These are phyloP conservation scores for Nomada flava DNA, from an alignment of 2,888 invertebrate genomes.

Conservation along the genomic window DNA sequence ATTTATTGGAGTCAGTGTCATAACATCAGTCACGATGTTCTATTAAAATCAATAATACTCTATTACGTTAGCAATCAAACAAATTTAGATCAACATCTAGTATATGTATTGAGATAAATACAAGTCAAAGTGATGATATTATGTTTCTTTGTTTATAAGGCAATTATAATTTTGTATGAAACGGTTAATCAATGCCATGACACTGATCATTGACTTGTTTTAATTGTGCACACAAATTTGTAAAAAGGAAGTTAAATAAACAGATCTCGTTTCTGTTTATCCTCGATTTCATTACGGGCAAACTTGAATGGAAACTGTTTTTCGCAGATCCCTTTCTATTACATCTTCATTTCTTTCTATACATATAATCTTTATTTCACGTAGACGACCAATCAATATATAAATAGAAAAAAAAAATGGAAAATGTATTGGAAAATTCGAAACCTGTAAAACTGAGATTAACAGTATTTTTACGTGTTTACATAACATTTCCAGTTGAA, in stretches of 20 bases:
- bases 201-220: conserved; percentile 37
- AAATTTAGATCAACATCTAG: conserved; percentile 9
- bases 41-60: not conserved
- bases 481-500: conserved; percentile 57
- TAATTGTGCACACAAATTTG: conserved; percentile 26
- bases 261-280: conserved; percentile 23
- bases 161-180: conserved; percentile 45
- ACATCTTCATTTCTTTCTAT: conserved; percentile 17
- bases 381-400: conserved; percentile 1
- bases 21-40: conserved; percentile 1
- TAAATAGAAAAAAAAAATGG: not conserved
- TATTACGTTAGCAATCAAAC: not conserved
- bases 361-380: not conserved
- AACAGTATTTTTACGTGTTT: conserved; percentile 53
- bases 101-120: conserved; percentile 14
- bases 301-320: conserved; percentile 50
- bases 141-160: conserved; percentile 19
- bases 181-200: conserved; percentile 37
- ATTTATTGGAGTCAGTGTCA: conserved; percentile 44
- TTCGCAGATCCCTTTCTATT: conserved; percentile 12
- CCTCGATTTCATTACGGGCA: conserved; percentile 22
- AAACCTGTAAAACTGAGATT: conserved; percentile 29
- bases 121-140: conserved; percentile 14
- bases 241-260: conserved; percentile 26
- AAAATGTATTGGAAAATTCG: not conserved